Percentiles rank a stretch among this genome's conserved stretches.
These are phyloP conservation scores for Masnerella sp. DNA, from an alignment of 2,888 invertebrate genomes.

Conservation along the genomic window DNA sequence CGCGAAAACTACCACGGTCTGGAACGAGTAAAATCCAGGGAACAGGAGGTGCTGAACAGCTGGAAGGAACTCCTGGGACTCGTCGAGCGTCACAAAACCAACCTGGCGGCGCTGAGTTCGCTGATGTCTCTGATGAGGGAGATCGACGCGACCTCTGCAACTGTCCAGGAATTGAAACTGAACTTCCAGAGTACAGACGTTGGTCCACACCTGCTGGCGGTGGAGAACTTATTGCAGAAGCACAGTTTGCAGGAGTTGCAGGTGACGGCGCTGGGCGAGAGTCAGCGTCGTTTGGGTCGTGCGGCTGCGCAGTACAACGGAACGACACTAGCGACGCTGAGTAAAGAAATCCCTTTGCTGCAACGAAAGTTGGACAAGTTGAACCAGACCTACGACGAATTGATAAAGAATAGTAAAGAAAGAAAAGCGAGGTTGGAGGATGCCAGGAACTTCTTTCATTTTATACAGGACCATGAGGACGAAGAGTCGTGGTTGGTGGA, in stretches of 20 bases:
- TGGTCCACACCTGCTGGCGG: conserved; percentile 95
- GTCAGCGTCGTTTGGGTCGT: conserved; percentile 87
- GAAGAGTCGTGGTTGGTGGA: conserved; percentile 98
- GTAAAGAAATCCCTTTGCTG: conserved; percentile 79
- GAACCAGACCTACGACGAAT: conserved; percentile 87
- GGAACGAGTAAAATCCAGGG: conserved; percentile 85
- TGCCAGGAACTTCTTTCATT: conserved; percentile 95
- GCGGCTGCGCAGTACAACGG: conserved; percentile 78
- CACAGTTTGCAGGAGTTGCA: conserved; percentile 92
- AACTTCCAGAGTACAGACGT: conserved; percentile 90
- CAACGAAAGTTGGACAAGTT: conserved; percentile 87
- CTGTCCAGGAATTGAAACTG: conserved; percentile 89
- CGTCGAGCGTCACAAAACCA: conserved; percentile 89
- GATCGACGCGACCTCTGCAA: conserved; percentile 91
- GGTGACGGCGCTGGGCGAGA: conserved; percentile 92
- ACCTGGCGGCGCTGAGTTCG: conserved; percentile 87
- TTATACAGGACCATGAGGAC: conserved; percentile 97
- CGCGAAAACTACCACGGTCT: conserved; percentile 94
- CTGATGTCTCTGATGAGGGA: conserved; percentile 94
- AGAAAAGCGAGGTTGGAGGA: conserved; percentile 93
- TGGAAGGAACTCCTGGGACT: conserved; percentile 92
- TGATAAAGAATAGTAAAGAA: conserved; percentile 85
- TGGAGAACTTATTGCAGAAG: conserved; percentile 95
- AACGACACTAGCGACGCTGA: conserved; percentile 59
- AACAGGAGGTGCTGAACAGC: conserved; percentile 88